Evolutionary conservation across 2,113 vertebrate species (phyloP).

Genomic region (Sylvia atricapilla): DNA sequence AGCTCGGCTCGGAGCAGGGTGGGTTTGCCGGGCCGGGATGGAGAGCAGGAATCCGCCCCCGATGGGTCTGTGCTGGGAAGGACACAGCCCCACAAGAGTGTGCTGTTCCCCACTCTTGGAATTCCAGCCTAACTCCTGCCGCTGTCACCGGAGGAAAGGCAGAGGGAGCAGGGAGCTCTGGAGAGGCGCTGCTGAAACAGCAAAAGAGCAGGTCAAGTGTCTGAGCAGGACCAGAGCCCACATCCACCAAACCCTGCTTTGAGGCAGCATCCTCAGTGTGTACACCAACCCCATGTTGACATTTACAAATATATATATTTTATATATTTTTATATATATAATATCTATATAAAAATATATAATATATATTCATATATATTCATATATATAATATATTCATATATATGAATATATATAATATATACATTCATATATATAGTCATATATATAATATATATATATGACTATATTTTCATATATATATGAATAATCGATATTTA

Average conservation of each 20-base stretch:
- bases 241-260: not conserved
- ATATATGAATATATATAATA: accelerated
- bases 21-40: not conserved
- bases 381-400: accelerated
- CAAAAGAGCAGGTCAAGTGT: accelerated
- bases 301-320: not conserved
- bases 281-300: not conserved
- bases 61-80: not conserved
- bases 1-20: not conserved
- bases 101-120: not conserved
- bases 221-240: not conserved
- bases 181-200: not conserved
- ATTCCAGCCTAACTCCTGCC: not conserved
- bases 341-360: no score
- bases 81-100: not conserved
- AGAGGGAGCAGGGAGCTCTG: not conserved
- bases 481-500: not conserved
- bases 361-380: not conserved
- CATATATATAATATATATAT: not conserved
- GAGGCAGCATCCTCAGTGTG: accelerated
- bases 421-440: not conserved
- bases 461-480: no score
- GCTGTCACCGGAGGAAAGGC: not conserved
- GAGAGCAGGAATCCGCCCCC: accelerated
- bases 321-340: not conserved